These are phyloP conservation scores for Stylophora pistillata DNA, from an alignment of 64 coral and sea anemone genomes.

Conservation along the genomic window DNA sequence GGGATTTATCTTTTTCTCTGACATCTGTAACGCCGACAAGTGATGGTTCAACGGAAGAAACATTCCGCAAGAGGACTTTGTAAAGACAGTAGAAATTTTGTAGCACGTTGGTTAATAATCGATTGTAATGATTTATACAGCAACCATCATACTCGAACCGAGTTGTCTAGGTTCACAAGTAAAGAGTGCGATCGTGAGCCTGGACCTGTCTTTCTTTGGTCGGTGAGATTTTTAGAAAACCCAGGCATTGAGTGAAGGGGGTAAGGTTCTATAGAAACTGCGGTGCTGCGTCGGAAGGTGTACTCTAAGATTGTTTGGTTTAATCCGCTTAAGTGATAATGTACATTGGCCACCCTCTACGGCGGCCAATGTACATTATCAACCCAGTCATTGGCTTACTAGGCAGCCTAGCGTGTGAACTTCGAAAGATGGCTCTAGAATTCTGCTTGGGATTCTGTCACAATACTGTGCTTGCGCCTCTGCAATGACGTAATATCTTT, in stretches of 20 bases:
- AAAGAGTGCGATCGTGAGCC: not conserved
- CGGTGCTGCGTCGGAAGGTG: no score
- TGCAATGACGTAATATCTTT: no score
- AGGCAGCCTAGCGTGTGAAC: no score
- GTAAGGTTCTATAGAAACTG: no score
- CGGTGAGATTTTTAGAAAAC: not conserved
- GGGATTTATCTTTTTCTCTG: constrained; percentile 2
- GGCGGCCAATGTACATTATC: no score
- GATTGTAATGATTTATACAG: not conserved
- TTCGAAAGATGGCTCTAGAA: not conserved
- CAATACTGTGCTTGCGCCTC: no score
- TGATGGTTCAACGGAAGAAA: not conserved
- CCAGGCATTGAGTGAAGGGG: not conserved
- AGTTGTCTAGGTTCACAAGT: not conserved
- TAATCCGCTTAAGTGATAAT: no score
- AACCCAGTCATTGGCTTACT: no score
- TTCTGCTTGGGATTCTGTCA: not conserved
- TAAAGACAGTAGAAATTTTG: not conserved
- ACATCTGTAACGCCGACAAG: not conserved
- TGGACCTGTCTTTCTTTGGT: not conserved
- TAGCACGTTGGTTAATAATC: not conserved
- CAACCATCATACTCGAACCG: not conserved
- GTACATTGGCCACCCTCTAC: no score
- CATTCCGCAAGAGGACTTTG: not conserved
- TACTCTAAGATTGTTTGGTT: no score